phyloP scores from a whole-genome alignment of 2,113 vertebrate genomes.

The Ardeotis arabs region DNA sequence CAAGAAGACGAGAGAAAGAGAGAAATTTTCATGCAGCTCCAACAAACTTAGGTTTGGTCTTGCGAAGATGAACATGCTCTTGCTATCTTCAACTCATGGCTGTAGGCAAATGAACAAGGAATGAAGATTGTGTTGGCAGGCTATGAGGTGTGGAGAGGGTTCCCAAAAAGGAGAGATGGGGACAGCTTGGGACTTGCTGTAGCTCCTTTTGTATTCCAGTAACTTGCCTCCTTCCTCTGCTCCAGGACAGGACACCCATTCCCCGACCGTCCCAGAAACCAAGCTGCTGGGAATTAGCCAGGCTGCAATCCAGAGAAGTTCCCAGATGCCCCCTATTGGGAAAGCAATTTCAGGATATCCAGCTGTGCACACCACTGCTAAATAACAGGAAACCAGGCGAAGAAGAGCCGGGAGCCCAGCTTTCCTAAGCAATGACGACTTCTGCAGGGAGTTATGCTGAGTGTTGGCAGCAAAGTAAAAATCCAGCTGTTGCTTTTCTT shows the following conservation, averaged over 20 bases:
- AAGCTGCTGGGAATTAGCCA: neutral
- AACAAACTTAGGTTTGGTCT: neutral
- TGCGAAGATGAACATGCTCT: neutral
- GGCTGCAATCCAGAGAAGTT: neutral
- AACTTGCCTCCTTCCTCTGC: neutral
- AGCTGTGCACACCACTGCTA: neutral
- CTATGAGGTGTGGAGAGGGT: neutral
- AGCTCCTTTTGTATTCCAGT: neutral
- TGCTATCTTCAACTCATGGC: neutral
- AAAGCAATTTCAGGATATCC: neutral
- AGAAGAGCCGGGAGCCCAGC: neutral
- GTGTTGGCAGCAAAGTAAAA: neutral
- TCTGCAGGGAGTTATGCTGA: neutral
- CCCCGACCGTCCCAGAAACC: accelerated
- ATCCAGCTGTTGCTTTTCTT: neutral
- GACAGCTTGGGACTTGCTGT: neutral
- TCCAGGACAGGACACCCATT: neutral
- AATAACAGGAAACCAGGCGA: neutral
- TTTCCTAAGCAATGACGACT: neutral
- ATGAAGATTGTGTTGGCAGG: neutral
- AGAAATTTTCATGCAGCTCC: neutral
- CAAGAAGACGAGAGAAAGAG: neutral
- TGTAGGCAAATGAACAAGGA: neutral
- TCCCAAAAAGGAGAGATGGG: neutral
- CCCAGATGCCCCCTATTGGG: neutral